Percentiles rank a stretch among this genome's conserved stretches.
phyloP scores from a whole-genome alignment of 2,797 vertebrate genomes.

The Apogon hyalosoma region DNA sequence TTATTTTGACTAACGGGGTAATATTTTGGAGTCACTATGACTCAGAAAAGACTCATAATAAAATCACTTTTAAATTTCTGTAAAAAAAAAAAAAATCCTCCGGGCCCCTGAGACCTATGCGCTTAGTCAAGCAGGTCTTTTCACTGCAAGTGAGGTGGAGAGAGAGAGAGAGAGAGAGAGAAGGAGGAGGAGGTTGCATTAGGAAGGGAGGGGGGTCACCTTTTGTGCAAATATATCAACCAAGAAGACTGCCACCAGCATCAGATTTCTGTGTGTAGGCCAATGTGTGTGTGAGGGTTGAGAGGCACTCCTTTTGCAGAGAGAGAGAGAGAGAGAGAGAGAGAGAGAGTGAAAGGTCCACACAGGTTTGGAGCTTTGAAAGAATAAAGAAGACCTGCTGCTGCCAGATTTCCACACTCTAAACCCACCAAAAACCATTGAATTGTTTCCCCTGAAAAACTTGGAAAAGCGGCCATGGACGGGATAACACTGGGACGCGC shows the following conservation, averaged over 20 bases:
- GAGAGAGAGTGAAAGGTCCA: slow-evolving; percentile 49
- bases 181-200: slow-evolving; percentile 18
- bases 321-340: slow-evolving; percentile 45
- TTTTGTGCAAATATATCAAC: slow-evolving; percentile 88
- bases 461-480: slow-evolving; percentile 71
- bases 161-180: slow-evolving; percentile 30
- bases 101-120: slow-evolving; percentile 43
- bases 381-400: slow-evolving; percentile 60
- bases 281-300: slow-evolving; percentile 46
- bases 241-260: slow-evolving; percentile 81
- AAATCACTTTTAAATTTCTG: slow-evolving; percentile 73
- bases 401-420: slow-evolving; percentile 45
- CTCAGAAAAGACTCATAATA: slow-evolving; percentile 58
- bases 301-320: slow-evolving; percentile 47
- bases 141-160: slow-evolving; percentile 57
- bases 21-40: slow-evolving; percentile 24
- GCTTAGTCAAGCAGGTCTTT: slow-evolving; percentile 77
- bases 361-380: slow-evolving; percentile 58
- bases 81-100: slow-evolving; percentile 51
- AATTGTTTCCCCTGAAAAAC: slow-evolving; percentile 59
- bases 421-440: slow-evolving; percentile 23
- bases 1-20: slow-evolving; percentile 24
- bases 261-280: slow-evolving; percentile 81
- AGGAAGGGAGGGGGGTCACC: slow-evolving; percentile 76
- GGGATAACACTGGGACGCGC: slow-evolving; percentile 70